phyloP scores from a whole-genome alignment of 2,888 invertebrate species.

The Diabrotica balteata region DNA sequence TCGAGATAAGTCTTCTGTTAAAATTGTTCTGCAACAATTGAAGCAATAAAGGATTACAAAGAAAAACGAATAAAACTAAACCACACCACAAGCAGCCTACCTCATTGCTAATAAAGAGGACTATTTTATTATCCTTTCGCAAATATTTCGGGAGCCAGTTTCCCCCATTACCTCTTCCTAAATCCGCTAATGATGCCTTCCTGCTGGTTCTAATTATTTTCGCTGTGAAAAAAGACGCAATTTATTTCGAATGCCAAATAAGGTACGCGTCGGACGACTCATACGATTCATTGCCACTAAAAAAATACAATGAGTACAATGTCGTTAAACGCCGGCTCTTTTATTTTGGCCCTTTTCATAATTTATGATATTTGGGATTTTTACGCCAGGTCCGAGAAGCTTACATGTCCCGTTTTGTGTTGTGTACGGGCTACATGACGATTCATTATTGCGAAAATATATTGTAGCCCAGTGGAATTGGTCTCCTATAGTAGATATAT shows the following conservation, averaged over 20 bases:
- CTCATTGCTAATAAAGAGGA: too few relatives aligned
- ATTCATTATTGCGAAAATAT: slow-evolving; percentile 28
- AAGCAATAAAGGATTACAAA: too few relatives aligned
- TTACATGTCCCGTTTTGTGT: slow-evolving; percentile 35
- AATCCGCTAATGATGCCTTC: slow-evolving; percentile 38
- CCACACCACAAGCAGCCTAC: too few relatives aligned
- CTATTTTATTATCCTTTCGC: too few relatives aligned
- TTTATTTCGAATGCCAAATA: slow-evolving; percentile 47
- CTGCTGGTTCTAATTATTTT: slow-evolving; percentile 50
- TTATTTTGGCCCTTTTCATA: slow-evolving; percentile 37
- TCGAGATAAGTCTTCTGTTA: too few relatives aligned
- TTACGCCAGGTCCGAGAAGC: slow-evolving; percentile 21
- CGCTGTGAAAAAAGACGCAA: slow-evolving; percentile 45
- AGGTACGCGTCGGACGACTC: slow-evolving; percentile 42
- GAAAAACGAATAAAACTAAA: too few relatives aligned
- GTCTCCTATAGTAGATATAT: too few relatives aligned
- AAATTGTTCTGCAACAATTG: too few relatives aligned
- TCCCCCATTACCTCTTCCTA: slow-evolving; percentile 1
- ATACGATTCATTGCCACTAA: slow-evolving; percentile 41
- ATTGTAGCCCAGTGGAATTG: neutral
- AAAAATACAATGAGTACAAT: slow-evolving; percentile 39
- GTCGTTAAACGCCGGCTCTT: slow-evolving; percentile 39
- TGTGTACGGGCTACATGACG: slow-evolving; percentile 28
- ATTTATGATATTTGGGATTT: slow-evolving; percentile 41
- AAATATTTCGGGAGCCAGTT: too few relatives aligned